Percentiles rank a stretch among this genome's conserved stretches.
These are phyloP conservation scores for Dicentrarchus labrax DNA, from an alignment of 2,113 vertebrate genomes.

Conservation along the genomic window DNA sequence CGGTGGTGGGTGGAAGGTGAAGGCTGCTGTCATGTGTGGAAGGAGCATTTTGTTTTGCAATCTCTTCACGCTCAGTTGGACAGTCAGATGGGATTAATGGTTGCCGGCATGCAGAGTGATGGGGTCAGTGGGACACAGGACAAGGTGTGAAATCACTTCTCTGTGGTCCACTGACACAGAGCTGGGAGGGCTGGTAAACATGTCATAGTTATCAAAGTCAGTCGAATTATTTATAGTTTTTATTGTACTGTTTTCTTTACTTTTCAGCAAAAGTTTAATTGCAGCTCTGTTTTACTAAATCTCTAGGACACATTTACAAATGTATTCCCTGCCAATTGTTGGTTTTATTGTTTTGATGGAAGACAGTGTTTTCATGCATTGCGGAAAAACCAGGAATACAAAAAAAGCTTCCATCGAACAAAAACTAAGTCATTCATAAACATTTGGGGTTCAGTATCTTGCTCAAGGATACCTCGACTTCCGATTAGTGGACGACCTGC, in stretches of 20 bases:
- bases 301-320: too few relatives aligned
- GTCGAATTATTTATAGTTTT: background rate
- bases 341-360: too few relatives aligned
- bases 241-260: background rate
- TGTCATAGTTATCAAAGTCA: background rate
- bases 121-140: slow-evolving; percentile 63
- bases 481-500: too few relatives aligned
- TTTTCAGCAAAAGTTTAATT: background rate
- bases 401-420: background rate
- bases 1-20: slow-evolving; percentile 3
- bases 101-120: slow-evolving; percentile 43
- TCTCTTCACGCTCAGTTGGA: slow-evolving; percentile 64
- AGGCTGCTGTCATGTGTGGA: slow-evolving; percentile 23
- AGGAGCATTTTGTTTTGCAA: slow-evolving; percentile 54
- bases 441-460: too few relatives aligned
- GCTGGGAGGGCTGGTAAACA: background rate
- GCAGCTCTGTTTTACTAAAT: too few relatives aligned
- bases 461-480: too few relatives aligned
- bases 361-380: too few relatives aligned
- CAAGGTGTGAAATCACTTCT: slow-evolving; percentile 67
- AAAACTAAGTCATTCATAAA: too few relatives aligned
- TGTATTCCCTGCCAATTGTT: too few relatives aligned
- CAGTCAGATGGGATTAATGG: slow-evolving; percentile 71
- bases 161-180: slow-evolving; percentile 38
- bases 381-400: background rate